A percentile compares a stretch with the other conserved stretches of the same genome.
Evolutionary conservation across 1,140 invertebrate genomes (phyloP).

Genomic region (Potamilus streckersoni): DNA sequence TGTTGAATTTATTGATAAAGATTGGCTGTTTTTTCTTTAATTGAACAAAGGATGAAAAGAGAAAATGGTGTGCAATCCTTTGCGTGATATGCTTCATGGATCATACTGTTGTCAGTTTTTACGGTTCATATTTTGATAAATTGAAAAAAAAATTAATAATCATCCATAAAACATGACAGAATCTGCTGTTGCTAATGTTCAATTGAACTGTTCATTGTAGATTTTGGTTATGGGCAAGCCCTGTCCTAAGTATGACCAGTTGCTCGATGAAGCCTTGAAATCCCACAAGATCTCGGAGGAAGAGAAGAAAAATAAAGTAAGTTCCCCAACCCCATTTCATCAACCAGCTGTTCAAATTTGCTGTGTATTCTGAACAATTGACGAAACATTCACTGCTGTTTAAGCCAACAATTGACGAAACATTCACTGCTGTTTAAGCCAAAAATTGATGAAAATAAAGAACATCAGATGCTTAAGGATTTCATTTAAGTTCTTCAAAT

Average conservation of each 20-base stretch:
- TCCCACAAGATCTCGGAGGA: constrained; percentile 29
- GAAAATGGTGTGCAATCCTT: no score
- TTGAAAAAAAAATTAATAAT: no score
- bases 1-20: no score
- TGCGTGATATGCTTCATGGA: no score
- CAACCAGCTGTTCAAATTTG: not conserved
- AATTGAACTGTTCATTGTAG: constrained; percentile 10
- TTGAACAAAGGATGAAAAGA: no score
- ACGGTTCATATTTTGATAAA: no score
- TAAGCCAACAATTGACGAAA: not conserved
- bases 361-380: not conserved
- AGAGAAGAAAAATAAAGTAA: constrained; percentile 42
- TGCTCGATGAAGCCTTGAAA: constrained; percentile 23
- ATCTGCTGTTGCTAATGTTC: not conserved
- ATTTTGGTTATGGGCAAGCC: constrained; percentile 35
- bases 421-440: not conserved
- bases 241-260: constrained; percentile 39
- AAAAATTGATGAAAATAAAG: not conserved
- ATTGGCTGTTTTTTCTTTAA: no score
- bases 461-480: not conserved
- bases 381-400: not conserved
- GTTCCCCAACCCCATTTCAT: not conserved
- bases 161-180: not conserved
- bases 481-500: not conserved
- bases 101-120: no score